Evolutionary conservation across 2,888 invertebrate genomes (phyloP), one percentile per base, ranked within the genome.

Genomic region (Thera obeliscata): DNA sequence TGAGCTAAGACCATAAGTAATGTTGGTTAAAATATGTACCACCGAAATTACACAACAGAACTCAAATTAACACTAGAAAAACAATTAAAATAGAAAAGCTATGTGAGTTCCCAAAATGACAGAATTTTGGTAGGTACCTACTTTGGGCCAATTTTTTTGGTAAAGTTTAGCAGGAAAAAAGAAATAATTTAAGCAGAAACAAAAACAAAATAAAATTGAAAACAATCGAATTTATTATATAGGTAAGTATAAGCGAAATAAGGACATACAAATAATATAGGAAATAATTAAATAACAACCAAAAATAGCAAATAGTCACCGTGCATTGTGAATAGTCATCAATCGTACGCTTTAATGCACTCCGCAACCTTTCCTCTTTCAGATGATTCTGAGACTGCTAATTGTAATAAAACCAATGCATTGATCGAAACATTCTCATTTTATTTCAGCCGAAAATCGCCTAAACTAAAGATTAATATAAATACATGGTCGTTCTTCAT

Each of bases 201-300:
- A 50, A 63, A 50, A 63, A 63, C 46, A 56, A 62, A 58, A 64
- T 65, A 73, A 83, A 80, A 75, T 79, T 83, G 76, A 84, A 88
- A 87, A 87, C 87, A 88, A 87, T 81, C 83, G 81, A 80, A 80
- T 88, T 89, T 87, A 87, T 87, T 88, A 22, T 22, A 22, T 22
- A 22, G 22, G 22, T 22, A 74, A 64, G 62, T 36, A 60, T 9
- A 65, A 69, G 77, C 75, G 79, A 76, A 76, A 80, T 78, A 82
- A 82, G 86, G 83, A 85, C 79, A 81, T 61, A 76, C 72, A 79
- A 65, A 76, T 74, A 78, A 76, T 67, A 76, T 77, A 78, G 82
- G 38, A 62, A 64, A 70, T 61, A 61, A 71, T 57, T 54, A 52
- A 58, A 65, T 59, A 69, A 72, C 67, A 72, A 72, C 67, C 57